Percentiles rank a stretch among this genome's conserved stretches.
Evolutionary conservation across 1,140 invertebrate species (phyloP).

Genomic region (Bombus cullumanus): DNA sequence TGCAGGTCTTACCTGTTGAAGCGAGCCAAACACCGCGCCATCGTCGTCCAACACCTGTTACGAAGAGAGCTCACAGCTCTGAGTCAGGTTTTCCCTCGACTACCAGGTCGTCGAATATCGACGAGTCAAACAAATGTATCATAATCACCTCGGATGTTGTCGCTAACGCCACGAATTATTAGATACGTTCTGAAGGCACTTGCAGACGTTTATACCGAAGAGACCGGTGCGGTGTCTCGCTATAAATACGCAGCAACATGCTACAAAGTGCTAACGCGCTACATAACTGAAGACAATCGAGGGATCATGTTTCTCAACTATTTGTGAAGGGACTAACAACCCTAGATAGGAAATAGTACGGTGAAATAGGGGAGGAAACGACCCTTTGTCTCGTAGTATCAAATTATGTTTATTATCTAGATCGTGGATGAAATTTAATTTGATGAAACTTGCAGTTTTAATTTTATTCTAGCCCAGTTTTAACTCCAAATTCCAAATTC

Average conservation of each 20-base stretch:
- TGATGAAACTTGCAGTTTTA: not conserved
- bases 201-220: not conserved
- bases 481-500: not conserved
- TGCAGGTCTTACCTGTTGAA: conserved; percentile 65
- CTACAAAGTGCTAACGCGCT: not conserved
- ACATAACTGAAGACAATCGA: not conserved
- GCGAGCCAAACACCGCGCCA: conserved; percentile 48
- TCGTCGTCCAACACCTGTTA: conserved; percentile 70
- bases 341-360: not conserved
- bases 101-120: conserved; percentile 32
- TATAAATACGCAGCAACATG: conserved; percentile 1
- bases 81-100: conserved; percentile 48
- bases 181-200: not conserved
- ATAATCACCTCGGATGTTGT: not conserved
- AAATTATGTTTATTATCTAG: not conserved
- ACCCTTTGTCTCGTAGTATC: not conserved
- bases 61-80: conserved; percentile 37
- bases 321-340: not conserved
- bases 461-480: not conserved
- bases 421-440: not conserved
- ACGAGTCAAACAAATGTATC: conserved; percentile 29
- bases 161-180: not conserved
- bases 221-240: not conserved
- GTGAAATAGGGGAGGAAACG: not conserved
- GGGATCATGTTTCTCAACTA: conserved; percentile 9